Base-by-base conservation (phyloP, 2,888 invertebrate species). In the Anoplius nigerrimus region DNA sequence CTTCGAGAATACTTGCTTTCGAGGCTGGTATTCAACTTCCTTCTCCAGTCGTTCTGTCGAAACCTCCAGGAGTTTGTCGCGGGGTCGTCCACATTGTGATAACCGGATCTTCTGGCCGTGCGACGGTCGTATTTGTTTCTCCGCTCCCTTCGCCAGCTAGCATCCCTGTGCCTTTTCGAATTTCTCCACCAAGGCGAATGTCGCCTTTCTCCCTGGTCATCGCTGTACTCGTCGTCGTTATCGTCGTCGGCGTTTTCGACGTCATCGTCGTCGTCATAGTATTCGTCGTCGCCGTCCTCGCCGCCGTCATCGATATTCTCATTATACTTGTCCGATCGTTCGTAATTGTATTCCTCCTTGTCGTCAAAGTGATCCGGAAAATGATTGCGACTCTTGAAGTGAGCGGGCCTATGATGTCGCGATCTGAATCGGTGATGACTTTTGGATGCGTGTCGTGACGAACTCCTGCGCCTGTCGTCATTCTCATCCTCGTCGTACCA, bases 121-220 rank as follows among this genome's bases (percentile, higher is more conserved):
- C 56, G 20, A 16, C 45, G 46, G n/a, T 46, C 66, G 42, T 52
- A 34, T 15, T 42, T 22, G 20, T 46, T 55, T 16, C 58, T 67
- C 69, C 54, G 62, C 3, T 72, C 71, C 51, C 52, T 60, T 15
- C 61, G 60, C 18, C 27, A 46, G 5, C 21, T 48, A 55, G 4
- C 34, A 34, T 52, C 13, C 24, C 64, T 48, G 18, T 70, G 57
- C 3, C 61, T 67, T 18, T 67, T 65, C 2, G 57, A 56, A 22
- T 69, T 74, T 6, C 59, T 71, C 70, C 72, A 65, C 76, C 20
- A 45, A 0, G 56, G n/a, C 11, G 34, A 5, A 8, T 34, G 65
- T 5, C 71, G 72, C 59, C 75, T 73, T 16, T 69, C 69, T 6
- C 57, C 18, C 2, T 73, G 66, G 18, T 64, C 61, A 3, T 62